Evolutionary conservation across 2,888 invertebrate species (phyloP).

Genomic region (Thalpophila matura): DNA sequence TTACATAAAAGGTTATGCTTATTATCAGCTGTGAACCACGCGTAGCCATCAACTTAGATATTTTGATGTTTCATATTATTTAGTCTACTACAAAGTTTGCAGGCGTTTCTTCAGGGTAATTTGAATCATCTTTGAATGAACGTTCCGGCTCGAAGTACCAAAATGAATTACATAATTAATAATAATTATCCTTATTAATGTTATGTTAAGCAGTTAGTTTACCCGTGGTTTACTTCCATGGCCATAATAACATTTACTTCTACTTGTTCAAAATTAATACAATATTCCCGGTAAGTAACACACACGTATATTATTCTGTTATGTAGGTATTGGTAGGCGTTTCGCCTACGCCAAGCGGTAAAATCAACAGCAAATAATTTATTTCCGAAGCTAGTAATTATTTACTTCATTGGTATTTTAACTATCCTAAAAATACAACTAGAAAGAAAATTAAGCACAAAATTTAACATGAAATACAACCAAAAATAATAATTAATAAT

Average conservation of each 20-base stretch:
- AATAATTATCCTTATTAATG: too few species aligned
- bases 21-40: too few species aligned
- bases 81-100: too few species aligned
- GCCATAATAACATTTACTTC: slow-evolving; percentile 18
- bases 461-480: not conserved
- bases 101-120: not conserved
- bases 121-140: not conserved
- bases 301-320: not conserved
- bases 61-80: too few species aligned
- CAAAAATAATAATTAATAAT: slow-evolving; percentile 8
- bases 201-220: slow-evolving; percentile 18
- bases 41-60: too few species aligned
- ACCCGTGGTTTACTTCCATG: slow-evolving; percentile 24
- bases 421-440: not conserved
- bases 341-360: not conserved
- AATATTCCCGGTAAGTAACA: slow-evolving; percentile 25
- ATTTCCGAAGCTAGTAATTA: not conserved
- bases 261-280: slow-evolving; percentile 24
- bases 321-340: not conserved
- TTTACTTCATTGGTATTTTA: slow-evolving; percentile 4
- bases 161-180: too few species aligned
- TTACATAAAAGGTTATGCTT: too few species aligned
- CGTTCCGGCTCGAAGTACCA: too few species aligned
- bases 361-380: not conserved
- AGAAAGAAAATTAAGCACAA: not conserved